Evolutionary conservation across 2,888 invertebrate species (phyloP).

Genomic region (Drosophila affinis): DNA sequence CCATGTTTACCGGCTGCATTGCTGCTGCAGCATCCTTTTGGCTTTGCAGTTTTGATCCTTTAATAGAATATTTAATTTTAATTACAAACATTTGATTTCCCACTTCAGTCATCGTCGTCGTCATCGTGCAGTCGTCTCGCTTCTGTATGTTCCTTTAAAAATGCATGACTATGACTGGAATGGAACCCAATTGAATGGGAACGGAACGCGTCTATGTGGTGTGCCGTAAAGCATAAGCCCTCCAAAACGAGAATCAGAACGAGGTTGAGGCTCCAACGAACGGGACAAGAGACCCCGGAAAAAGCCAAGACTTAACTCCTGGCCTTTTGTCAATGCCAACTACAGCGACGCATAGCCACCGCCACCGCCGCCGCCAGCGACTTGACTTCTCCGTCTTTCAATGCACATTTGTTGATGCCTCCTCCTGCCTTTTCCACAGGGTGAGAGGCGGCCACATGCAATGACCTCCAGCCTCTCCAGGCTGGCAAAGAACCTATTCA

Average conservation of each 20-base stretch:
- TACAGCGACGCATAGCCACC: not conserved
- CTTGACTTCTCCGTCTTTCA: not conserved
- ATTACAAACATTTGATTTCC: constrained; percentile 80
- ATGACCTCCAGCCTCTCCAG: constrained; percentile 59
- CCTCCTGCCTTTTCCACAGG: not conserved
- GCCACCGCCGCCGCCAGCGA: not conserved
- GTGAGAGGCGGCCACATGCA: constrained; percentile 53
- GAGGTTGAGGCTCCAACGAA: not conserved
- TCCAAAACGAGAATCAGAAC: constrained; percentile 54
- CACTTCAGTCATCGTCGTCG: constrained; percentile 69
- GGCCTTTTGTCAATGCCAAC: constrained; percentile 38
- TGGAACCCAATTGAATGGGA: constrained; percentile 65
- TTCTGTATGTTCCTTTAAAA: constrained; percentile 57
- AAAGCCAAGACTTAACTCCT: constrained; percentile 26
- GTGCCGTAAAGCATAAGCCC: constrained; percentile 66
- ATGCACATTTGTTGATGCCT: not conserved
- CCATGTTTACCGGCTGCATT: constrained; percentile 66
- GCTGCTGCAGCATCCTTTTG: constrained; percentile 64
- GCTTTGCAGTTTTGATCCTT: constrained; percentile 78
- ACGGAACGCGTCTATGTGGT: constrained; percentile 12
- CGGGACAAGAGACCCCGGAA: not conserved
- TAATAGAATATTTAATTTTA: constrained; percentile 79
- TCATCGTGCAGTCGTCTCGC: constrained; percentile 21
- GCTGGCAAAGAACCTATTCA: constrained; percentile 35
- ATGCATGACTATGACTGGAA: constrained; percentile 66